Evolutionary conservation across 1,140 invertebrate species (phyloP).

Genomic region (Campoletis sonorensis): DNA sequence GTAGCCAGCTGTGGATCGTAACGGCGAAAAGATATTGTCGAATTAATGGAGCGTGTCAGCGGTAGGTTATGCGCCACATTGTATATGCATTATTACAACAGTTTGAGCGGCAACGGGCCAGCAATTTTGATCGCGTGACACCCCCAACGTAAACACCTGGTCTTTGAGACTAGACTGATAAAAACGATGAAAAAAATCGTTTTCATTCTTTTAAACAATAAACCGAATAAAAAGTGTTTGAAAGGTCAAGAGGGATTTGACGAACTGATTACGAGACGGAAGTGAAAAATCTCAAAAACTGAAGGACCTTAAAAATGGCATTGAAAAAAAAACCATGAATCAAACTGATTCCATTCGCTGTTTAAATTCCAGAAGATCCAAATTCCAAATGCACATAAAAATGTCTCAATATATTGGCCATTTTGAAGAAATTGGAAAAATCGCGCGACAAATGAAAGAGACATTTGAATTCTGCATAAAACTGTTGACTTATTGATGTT

Average conservation of each 20-base stretch:
- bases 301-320: too few species aligned
- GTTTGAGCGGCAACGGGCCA: conserved; percentile 5
- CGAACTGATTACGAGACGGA: not conserved
- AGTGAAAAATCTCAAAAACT: not conserved
- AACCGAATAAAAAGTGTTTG: not conserved
- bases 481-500: too few species aligned
- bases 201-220: not conserved
- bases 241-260: conserved; percentile 12
- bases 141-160: conserved; percentile 13
- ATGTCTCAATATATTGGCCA: too few species aligned
- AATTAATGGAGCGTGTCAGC: conserved; percentile 41
- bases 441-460: not conserved
- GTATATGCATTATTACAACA: not conserved
- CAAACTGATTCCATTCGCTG: too few species aligned
- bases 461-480: too few species aligned
- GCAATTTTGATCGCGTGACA: conserved; percentile 22
- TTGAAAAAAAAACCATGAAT: too few species aligned
- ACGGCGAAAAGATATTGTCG: conserved; percentile 32
- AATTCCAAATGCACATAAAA: not conserved
- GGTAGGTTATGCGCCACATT: conserved; percentile 6
- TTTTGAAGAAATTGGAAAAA: not conserved
- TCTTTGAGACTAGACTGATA: conserved; percentile 28
- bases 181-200: conserved; percentile 6
- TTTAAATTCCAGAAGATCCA: too few species aligned
- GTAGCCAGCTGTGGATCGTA: not conserved